phyloP scores from a whole-genome alignment of 35 echinoderm and acorn worm species.

The Apostichopus japonicus region DNA sequence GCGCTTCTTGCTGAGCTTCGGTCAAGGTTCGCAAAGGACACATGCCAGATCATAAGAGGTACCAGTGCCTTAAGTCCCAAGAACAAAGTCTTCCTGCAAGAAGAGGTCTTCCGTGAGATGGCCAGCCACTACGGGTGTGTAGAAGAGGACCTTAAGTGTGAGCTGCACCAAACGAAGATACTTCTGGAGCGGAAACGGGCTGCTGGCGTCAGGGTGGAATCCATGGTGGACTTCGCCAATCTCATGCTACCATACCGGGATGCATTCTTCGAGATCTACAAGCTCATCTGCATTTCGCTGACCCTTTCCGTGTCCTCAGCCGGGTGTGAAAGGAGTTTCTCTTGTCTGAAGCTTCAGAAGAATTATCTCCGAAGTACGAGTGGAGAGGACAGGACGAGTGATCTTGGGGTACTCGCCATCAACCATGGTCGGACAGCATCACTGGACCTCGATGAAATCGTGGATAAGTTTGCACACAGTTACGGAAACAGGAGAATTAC shows the following conservation, averaged over 20 bases:
- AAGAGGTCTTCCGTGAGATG: constrained; percentile 7
- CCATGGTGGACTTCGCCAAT: not conserved
- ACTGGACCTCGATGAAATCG: not conserved
- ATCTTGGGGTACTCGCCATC: constrained; percentile 24
- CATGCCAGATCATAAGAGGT: not conserved
- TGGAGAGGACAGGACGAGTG: not conserved
- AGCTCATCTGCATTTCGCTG: not conserved
- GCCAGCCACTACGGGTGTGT: constrained; percentile 28
- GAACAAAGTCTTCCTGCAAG: constrained; percentile 28
- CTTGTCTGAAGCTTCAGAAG: not conserved
- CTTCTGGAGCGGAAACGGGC: constrained; percentile 1
- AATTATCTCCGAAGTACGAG: not conserved
- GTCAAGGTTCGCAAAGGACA: not conserved
- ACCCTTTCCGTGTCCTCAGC: constrained; percentile 32
- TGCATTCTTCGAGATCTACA: not conserved
- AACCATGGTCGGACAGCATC: not conserved
- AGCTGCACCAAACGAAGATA: constrained; percentile 35
- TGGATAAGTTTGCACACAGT: not conserved
- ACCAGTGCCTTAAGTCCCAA: not conserved
- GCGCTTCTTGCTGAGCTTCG: not conserved
- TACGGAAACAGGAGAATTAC: constrained; percentile 24
- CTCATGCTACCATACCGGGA: not conserved
- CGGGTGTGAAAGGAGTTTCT: constrained; percentile 31
- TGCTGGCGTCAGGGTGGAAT: not conserved
- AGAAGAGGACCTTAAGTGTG: not conserved